Conservation (phyloP, 2,888 invertebrate species). For the Tenthredo livida region DNA sequence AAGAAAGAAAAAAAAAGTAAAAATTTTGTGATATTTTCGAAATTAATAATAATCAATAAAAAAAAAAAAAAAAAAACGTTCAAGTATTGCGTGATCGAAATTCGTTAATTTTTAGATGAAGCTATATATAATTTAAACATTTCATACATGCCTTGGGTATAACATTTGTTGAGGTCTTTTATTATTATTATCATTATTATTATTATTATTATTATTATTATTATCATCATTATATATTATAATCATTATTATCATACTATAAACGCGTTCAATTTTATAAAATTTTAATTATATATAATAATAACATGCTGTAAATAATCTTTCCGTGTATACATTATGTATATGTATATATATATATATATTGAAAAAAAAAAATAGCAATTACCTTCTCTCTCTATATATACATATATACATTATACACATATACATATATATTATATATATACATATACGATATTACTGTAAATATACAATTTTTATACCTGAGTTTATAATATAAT, state of each 20-base stretch:
- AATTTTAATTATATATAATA: neutral
- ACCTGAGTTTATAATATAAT: conserved; percentile 67
- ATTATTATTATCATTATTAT: neutral
- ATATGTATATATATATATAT: neutral
- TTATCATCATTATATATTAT: neutral
- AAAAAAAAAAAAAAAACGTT: neutral
- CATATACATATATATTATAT: neutral
- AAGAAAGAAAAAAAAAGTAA: conserved; percentile 45
- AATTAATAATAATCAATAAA: conserved; percentile 25
- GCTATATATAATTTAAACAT: conserved; percentile 6
- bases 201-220: conserved; percentile 2
- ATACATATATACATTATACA: neutral
- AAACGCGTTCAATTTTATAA: neutral
- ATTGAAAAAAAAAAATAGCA: neutral
- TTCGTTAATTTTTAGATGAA: neutral
- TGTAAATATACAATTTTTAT: conserved; percentile 70
- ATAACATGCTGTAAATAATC: conserved; percentile 24
- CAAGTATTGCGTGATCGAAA: conserved; percentile 8
- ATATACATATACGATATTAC: conserved; percentile 55
- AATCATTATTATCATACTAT: neutral
- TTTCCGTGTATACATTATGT: neutral
- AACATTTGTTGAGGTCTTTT: conserved; percentile 17
- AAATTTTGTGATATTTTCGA: conserved; percentile 58
- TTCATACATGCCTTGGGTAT: conserved; percentile 14
- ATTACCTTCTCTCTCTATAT: conserved; percentile 3